phyloP scores from a whole-genome alignment of 2,797 vertebrate genomes.

The Lepidocolaptes lacrymiger region DNA sequence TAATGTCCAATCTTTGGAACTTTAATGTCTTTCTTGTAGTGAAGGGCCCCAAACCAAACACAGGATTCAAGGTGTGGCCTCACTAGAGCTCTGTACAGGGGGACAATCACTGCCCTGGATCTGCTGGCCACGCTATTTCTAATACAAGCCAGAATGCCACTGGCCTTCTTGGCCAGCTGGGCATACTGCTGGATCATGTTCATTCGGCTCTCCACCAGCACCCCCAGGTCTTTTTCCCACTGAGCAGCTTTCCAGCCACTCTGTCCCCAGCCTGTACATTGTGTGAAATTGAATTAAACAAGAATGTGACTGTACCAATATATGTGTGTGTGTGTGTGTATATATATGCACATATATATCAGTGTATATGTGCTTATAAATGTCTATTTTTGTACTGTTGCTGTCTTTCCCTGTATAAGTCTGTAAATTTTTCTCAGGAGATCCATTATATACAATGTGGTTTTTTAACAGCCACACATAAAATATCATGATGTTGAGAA shows the following conservation, averaged over 20 bases:
- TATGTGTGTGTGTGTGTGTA: background rate
- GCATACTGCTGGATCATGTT: background rate
- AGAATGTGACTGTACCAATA: background rate
- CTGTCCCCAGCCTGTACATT: background rate
- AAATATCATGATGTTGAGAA: background rate
- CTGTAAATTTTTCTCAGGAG: background rate
- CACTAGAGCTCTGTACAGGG: background rate
- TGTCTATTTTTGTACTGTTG: background rate
- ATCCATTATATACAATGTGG: background rate
- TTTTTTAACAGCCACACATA: background rate
- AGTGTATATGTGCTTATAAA: background rate
- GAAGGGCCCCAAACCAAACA: background rate
- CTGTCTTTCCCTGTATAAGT: background rate
- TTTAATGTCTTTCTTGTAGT: background rate
- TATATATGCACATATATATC: background rate
- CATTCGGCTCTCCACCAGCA: background rate
- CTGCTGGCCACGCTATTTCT: background rate
- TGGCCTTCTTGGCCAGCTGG: background rate
- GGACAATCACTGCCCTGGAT: background rate
- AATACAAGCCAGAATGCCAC: background rate
- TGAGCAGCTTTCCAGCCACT: background rate
- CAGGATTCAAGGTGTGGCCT: background rate
- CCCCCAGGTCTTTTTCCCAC: background rate
- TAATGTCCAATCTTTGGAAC: background rate
- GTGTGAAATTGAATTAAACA: background rate